These are phyloP conservation scores for Heterotis niloticus DNA, from an alignment of 2,113 vertebrate genomes.

Conservation along the genomic window DNA sequence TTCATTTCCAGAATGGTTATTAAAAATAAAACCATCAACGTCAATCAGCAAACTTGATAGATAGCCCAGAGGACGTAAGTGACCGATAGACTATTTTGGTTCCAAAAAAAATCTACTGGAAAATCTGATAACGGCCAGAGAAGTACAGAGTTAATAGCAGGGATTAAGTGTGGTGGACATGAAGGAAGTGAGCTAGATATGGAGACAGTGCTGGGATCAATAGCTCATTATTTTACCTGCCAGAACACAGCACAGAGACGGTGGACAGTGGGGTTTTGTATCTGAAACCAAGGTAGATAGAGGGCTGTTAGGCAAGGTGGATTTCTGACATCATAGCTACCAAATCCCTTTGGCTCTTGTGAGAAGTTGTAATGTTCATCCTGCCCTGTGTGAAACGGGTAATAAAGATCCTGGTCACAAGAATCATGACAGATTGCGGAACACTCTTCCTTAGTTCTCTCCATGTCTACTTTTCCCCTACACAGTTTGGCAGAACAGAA, in stretches of 20 bases:
- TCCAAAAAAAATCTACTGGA: constrained; percentile 34
- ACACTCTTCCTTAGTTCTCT: neutral
- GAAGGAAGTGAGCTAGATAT: constrained; percentile 52
- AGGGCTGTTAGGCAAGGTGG: constrained; percentile 12
- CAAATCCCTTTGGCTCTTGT: neutral
- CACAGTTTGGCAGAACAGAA: constrained; percentile 87
- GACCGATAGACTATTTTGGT: constrained; percentile 26
- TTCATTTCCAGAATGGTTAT: too few species aligned
- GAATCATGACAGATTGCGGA: neutral
- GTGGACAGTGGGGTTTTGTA: constrained; percentile 39
- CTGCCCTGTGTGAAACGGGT: neutral
- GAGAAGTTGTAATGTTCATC: too few species aligned
- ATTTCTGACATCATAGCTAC: neutral
- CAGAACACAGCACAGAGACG: constrained; percentile 32
- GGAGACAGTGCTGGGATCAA: constrained; percentile 58
- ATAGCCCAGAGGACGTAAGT: constrained; percentile 33
- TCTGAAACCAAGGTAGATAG: constrained; percentile 29
- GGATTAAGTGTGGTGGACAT: constrained; percentile 54
- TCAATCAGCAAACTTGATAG: constrained; percentile 29
- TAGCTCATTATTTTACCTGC: constrained; percentile 63
- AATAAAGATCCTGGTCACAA: neutral
- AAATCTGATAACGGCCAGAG: constrained; percentile 50
- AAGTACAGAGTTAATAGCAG: constrained; percentile 44
- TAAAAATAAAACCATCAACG: neutral
- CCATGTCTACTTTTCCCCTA: neutral